A percentile compares a stretch with the other conserved stretches of the same genome.
Evolutionary conservation across 2,888 invertebrate genomes (phyloP).

Genomic region (Strigamia maritima): DNA sequence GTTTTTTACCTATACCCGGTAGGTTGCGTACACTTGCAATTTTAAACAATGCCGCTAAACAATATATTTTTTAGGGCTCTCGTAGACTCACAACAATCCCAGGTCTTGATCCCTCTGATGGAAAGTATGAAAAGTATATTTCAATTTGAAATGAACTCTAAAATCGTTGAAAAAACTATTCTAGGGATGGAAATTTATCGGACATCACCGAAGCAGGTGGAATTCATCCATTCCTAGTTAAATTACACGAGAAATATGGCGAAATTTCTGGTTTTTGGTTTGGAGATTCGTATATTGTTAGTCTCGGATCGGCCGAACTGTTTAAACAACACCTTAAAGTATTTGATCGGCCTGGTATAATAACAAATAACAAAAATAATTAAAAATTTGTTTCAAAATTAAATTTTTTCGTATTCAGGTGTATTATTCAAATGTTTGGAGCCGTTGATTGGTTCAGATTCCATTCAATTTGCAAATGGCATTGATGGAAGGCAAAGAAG

Average conservation of each 20-base stretch:
- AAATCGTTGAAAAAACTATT: neutral
- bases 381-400: neutral
- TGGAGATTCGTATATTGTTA: constrained; percentile 49
- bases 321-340: constrained; percentile 50
- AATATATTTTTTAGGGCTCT: constrained; percentile 45
- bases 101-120: constrained; percentile 51
- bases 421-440: constrained; percentile 39
- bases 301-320: constrained; percentile 50
- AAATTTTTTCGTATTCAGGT: neutral
- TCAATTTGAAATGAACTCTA: too few species aligned
- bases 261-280: constrained; percentile 53
- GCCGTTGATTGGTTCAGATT: constrained; percentile 46
- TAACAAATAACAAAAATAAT: constrained; percentile 17
- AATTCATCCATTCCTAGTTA: constrained; percentile 51
- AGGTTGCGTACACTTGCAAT: constrained; percentile 38
- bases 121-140: constrained; percentile 49
- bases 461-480: constrained; percentile 42
- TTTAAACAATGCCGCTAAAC: neutral
- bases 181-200: constrained; percentile 52
- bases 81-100: constrained; percentile 51
- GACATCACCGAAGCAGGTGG: constrained; percentile 52
- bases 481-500: constrained; percentile 41
- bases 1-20: constrained; percentile 44
- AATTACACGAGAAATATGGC: constrained; percentile 50
- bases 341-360: constrained; percentile 51